Percentiles rank a stretch among this genome's conserved stretches.
Evolutionary conservation across 2,113 vertebrate genomes (phyloP).

Genomic region (Daubentonia madagascariensis): DNA sequence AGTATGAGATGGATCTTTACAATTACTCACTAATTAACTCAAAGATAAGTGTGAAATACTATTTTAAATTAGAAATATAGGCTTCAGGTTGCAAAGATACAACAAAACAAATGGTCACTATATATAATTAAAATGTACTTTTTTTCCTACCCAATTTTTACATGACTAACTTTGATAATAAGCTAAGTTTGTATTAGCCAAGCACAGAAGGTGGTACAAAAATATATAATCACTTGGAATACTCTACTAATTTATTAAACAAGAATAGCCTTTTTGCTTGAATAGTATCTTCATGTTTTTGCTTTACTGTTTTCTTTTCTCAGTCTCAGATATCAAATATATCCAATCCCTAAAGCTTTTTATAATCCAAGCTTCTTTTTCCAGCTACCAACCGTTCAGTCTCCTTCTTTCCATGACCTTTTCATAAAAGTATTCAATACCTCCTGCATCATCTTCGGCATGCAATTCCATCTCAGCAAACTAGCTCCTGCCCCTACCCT

Average conservation of each 20-base stretch:
- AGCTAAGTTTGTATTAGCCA: not conserved
- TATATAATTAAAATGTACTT: not conserved
- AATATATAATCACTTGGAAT: not conserved
- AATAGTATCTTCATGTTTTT: not conserved
- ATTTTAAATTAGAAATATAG: conserved; percentile 26
- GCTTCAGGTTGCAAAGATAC: not conserved
- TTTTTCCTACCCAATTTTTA: not conserved
- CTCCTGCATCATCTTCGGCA: not conserved
- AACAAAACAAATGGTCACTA: not conserved
- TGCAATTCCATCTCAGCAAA: not conserved
- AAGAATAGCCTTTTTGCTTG: not conserved
- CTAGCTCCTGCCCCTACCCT: not conserved
- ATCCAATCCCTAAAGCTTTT: not conserved
- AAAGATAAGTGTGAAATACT: not conserved
- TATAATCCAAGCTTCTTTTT: not conserved
- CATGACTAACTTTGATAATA: not conserved
- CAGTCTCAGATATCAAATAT: not conserved
- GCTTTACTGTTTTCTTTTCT: not conserved
- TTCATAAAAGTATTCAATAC: not conserved
- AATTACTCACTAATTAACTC: not conserved
- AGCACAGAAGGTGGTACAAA: not conserved
- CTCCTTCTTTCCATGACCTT: not conserved
- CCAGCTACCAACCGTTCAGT: not conserved
- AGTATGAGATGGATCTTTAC: not conserved
- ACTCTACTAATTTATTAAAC: not conserved